Evolutionary conservation across 2,888 invertebrate species (phyloP), one percentile per base, ranked within the genome.

Genomic region (Ichneumoninae sp.): DNA sequence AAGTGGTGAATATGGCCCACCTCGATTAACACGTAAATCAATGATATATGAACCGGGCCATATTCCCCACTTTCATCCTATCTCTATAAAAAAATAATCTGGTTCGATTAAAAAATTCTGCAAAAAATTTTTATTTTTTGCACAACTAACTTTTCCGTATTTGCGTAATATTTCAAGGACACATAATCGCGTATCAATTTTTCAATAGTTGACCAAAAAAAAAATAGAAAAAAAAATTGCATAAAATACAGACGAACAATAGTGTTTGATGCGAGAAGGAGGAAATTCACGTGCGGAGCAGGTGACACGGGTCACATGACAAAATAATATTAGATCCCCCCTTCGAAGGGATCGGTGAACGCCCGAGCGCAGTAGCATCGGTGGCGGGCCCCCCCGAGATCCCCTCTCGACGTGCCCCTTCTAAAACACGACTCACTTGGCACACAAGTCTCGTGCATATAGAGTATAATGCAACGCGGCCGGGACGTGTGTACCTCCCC

Each of bases 361-460:
- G 60, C 72, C 16, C 44, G 50, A 86, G 71, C 36, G 78, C 80
- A 70, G 66, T 75, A 77, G 72, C 26, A 60, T 66, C 79, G 68
- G 62, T 10, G 82, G 36, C 26, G 57, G 33, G 2, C 6, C 85
- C 88, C 83, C 83, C 54, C 52, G 60, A 74, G 50, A 80, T 72
- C 83, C 66, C 65, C 79, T 52, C 77, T 68, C 80, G 44, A 71
- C 72, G 80, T 72, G 75, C 84, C 86, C 87, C 87, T 87, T 88
- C 77, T 88, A 88, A 90, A 90, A 88, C 89, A 91, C 91, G 93
- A 91, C 80, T 93, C 93, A 93, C 93, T 93, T 93, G 93, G 93
- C 90, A 92, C 90, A 92, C 91, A 90, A 93, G 92, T 93, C 91
- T 87, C 87, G 89, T 87, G 90, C 90, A 88, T 72, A 71, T 54